Percentiles rank a stretch among this genome's conserved stretches.
phyloP scores from a whole-genome alignment of 2,113 vertebrate species.

The Coryphaenoides rupestris region DNA sequence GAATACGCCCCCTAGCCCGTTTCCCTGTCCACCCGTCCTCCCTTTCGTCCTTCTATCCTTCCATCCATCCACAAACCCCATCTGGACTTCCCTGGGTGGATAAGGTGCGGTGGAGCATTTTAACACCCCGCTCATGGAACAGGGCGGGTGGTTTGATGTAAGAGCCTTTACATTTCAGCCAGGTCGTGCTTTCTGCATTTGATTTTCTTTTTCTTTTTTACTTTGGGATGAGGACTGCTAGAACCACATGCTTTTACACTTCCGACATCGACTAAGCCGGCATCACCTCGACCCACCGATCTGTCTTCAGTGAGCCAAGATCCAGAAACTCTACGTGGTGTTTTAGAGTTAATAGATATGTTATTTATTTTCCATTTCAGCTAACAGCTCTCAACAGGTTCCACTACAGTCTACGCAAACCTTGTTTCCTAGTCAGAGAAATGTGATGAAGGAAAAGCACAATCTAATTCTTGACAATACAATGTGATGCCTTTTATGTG shows the following conservation, averaged over 20 bases:
- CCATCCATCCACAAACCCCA: constrained; percentile 23
- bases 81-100: constrained; percentile 41
- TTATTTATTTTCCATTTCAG: constrained; percentile 5
- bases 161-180: constrained; percentile 57
- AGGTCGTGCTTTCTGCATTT: constrained; percentile 61
- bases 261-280: constrained; percentile 33
- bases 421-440: constrained; percentile 11
- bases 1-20: background rate
- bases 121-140: constrained; percentile 50
- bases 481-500: constrained; percentile 56
- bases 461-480: constrained; percentile 25
- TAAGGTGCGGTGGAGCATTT: constrained; percentile 44
- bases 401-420: constrained; percentile 20
- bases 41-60: too few relatives aligned
- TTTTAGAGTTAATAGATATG: background rate
- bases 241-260: constrained; percentile 56
- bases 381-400: constrained; percentile 13
- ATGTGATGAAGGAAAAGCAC: constrained; percentile 23
- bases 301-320: constrained; percentile 36
- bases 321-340: constrained; percentile 26
- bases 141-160: constrained; percentile 57
- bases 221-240: constrained; percentile 62
- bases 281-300: constrained; percentile 33
- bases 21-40: too few relatives aligned
- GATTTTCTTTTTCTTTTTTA: constrained; percentile 16